These are phyloP conservation scores for Hyles euphorbiae DNA, from an alignment of 1,140 invertebrate species.

Conservation along the genomic window DNA sequence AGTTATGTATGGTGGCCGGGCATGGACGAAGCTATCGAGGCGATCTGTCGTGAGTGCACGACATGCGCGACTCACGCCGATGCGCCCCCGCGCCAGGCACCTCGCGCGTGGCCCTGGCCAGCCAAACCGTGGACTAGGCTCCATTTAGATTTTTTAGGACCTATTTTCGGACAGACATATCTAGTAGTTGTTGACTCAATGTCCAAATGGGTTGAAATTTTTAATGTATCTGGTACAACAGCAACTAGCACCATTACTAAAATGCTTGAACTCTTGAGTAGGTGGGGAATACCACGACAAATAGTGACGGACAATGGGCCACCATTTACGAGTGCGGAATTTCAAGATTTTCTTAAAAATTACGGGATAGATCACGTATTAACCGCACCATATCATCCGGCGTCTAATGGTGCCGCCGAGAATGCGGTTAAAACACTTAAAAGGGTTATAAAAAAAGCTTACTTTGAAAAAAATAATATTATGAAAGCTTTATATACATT, in stretches of 20 bases:
- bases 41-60: background rate
- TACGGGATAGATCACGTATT: slow-evolving; percentile 18
- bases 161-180: slow-evolving; percentile 11
- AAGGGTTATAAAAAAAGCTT: too few species aligned
- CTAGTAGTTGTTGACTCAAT: slow-evolving; percentile 17
- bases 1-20: slow-evolving; percentile 64
- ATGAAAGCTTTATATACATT: too few species aligned
- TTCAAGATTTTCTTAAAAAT: slow-evolving; percentile 7
- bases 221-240: slow-evolving; percentile 9
- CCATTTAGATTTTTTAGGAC: slow-evolving; percentile 22
- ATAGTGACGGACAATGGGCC: slow-evolving; percentile 23
- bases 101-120: slow-evolving; percentile 13
- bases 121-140: slow-evolving; percentile 10
- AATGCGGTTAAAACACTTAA: too few species aligned
- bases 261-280: slow-evolving; percentile 8
- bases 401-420: slow-evolving; percentile 12
- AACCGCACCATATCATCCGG: slow-evolving; percentile 17
- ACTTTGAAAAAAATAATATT: too few species aligned
- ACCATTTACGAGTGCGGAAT: slow-evolving; percentile 17
- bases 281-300: slow-evolving; percentile 16
- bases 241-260: slow-evolving; percentile 7
- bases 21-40: background rate
- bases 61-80: background rate
- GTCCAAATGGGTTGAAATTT: slow-evolving; percentile 23
- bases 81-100: background rate